Percentiles rank a stretch among this genome's conserved stretches.
Evolutionary conservation across 2,797 vertebrate genomes (phyloP).

Genomic region (Labroides dimidiatus): DNA sequence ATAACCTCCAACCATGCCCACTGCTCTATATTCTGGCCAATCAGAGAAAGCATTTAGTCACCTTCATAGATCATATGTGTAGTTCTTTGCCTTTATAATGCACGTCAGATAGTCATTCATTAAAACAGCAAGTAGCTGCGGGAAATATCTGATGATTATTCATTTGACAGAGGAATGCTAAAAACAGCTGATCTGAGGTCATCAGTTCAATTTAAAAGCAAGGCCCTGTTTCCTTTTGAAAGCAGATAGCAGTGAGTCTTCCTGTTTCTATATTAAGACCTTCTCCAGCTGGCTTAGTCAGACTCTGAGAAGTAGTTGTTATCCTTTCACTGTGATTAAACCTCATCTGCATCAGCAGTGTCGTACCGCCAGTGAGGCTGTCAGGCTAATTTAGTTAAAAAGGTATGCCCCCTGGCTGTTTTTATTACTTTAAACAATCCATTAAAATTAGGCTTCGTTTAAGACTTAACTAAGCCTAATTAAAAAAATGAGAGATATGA

Average conservation of each 20-base stretch:
- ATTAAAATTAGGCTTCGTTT: conserved; percentile 9
- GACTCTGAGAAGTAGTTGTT: conserved; percentile 33
- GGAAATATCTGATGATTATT: background rate
- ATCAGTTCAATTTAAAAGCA: conserved; percentile 14
- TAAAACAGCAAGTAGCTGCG: conserved; percentile 6
- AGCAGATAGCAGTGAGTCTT: conserved; percentile 47
- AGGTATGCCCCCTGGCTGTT: conserved; percentile 7
- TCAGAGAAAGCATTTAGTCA: conserved; percentile 39
- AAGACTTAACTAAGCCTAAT: background rate
- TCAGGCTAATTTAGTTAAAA: conserved; percentile 28
- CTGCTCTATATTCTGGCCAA: conserved; percentile 42
- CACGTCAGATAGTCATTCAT: background rate
- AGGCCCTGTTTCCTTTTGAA: background rate
- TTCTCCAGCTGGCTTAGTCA: conserved; percentile 32
- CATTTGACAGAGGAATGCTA: background rate
- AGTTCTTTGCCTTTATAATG: conserved; percentile 5
- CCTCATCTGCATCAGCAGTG: conserved; percentile 38
- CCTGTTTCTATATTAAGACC: conserved; percentile 35
- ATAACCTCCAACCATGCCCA: conserved; percentile 53
- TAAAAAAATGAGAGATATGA: background rate
- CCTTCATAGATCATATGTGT: conserved; percentile 11
- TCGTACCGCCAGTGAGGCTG: conserved; percentile 13
- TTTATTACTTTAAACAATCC: conserved; percentile 13
- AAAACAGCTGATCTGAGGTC: conserved; percentile 3
- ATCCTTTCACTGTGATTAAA: conserved; percentile 52